These are phyloP conservation scores for Limenitis camilla DNA, from an alignment of 2,888 invertebrate genomes.

Conservation along the genomic window DNA sequence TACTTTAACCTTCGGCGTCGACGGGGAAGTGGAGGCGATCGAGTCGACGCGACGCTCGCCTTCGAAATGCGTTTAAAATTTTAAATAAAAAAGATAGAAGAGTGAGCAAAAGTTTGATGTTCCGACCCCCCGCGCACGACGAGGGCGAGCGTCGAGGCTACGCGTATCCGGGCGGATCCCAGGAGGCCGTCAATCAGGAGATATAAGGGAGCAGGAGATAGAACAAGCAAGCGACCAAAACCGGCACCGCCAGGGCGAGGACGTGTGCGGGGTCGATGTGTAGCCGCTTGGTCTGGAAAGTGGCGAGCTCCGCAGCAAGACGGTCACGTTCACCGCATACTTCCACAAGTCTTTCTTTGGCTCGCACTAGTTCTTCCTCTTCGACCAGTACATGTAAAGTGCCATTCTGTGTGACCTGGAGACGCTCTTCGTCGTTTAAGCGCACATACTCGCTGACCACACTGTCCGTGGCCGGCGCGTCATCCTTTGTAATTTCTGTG, in stretches of 20 bases:
- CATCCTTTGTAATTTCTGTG: slow-evolving; percentile 49
- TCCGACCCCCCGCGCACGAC: slow-evolving; percentile 7
- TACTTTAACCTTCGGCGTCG: slow-evolving; percentile 36
- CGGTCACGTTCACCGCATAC: slow-evolving; percentile 77
- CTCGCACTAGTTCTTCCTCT: slow-evolving; percentile 82
- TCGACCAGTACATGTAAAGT: slow-evolving; percentile 79
- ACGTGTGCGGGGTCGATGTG: slow-evolving; percentile 71
- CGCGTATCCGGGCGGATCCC: slow-evolving; percentile 69
- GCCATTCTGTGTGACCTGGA: slow-evolving; percentile 60
- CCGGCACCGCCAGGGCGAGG: slow-evolving; percentile 74
- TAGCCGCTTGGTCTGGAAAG: slow-evolving; percentile 74
- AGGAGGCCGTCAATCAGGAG: slow-evolving; percentile 78
- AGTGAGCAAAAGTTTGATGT: slow-evolving; percentile 28
- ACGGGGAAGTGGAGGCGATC: slow-evolving; percentile 8
- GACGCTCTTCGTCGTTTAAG: slow-evolving; percentile 42
- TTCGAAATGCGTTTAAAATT: slow-evolving; percentile 5
- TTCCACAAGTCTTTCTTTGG: slow-evolving; percentile 82
- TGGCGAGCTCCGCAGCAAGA: slow-evolving; percentile 75
- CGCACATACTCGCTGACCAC: slow-evolving; percentile 37
- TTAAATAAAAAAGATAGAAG: slow-evolving; percentile 12
- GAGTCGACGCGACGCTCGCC: not conserved
- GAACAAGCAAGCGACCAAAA: slow-evolving; percentile 75
- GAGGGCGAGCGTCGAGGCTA: slow-evolving; percentile 35
- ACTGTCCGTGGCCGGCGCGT: slow-evolving; percentile 14
- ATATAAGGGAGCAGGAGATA: slow-evolving; percentile 74